Evolutionary conservation across 2,888 invertebrate species (phyloP), one percentile per base, ranked within the genome.

Genomic region (Sinodicranocentrus sp.): DNA sequence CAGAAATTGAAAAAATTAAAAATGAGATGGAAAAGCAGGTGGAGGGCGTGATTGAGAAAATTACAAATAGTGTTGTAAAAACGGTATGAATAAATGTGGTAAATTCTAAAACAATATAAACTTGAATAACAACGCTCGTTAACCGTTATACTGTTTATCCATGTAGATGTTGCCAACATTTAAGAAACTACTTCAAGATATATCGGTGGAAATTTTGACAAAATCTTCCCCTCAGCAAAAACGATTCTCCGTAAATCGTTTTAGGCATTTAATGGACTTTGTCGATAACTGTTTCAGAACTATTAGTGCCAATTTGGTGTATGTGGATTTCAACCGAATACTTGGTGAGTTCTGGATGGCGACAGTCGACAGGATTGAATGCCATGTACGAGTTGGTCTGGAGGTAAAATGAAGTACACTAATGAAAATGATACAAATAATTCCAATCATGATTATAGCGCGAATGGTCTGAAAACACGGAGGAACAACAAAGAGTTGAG

Each of bases 261-360:
- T 68, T 28, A 57, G 48, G 8, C 17, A 48, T 6, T 10, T 83
- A 10, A 19, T 79, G 1, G 67, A 77, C 8, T 84, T 43, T 21
- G n/a, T 79, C 5, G 84, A 84, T 21, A 75, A 67, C n/a, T 79
- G 79, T 43, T 33, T 84, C 17, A 70, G 68, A 0, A 70, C 48
- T 0, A 8, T 70, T 25, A 75, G 75, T 10, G 43, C 52, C 3
- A 79, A 75, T 13, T 48, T 84, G 21, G 79, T 79, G 33, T 33
- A 19, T 17, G 28, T 67, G 13, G 48, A 52, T 21, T 84, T 84
- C 15, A 33, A 26, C 10, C 52, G 44, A 61, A 23, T 71, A 0
- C 44, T 75, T 0, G 10, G 19, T 0, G 23, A 44, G 8, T 44
- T 79, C 43, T 84, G 84, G 84, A 6, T 21, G 8, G 28, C 43